Evolutionary conservation across 1,140 invertebrate species (phyloP).

Genomic region (Drosophila lacertosa): DNA sequence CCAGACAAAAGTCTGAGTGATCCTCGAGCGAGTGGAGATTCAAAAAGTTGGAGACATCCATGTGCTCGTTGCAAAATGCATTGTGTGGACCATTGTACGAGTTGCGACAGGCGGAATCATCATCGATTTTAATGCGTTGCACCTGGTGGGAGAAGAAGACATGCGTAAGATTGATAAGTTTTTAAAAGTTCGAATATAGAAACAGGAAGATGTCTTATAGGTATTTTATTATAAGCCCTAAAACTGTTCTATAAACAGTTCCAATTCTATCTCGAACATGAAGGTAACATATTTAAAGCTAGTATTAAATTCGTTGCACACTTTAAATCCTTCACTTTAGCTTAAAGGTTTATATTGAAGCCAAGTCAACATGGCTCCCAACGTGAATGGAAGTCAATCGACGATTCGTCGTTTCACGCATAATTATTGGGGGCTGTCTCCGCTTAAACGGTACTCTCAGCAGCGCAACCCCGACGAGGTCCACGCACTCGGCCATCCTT

Average conservation of each 20-base stretch:
- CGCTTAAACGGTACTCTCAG: constrained; percentile 12
- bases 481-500: constrained; percentile 11
- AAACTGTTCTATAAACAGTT: too few species aligned
- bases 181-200: too few species aligned
- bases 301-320: too few species aligned
- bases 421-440: constrained; percentile 28
- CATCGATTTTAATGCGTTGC: constrained; percentile 90
- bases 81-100: constrained; percentile 90
- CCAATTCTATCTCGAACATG: too few species aligned
- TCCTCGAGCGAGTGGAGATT: constrained; percentile 98
- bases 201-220: too few species aligned
- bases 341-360: constrained; percentile 8
- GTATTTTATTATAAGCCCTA: too few species aligned
- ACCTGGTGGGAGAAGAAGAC: constrained; percentile 45
- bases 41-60: constrained; percentile 99
- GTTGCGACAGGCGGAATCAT: constrained; percentile 91
- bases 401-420: not conserved
- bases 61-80: constrained; percentile 98
- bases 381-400: not conserved
- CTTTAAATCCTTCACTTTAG: too few species aligned
- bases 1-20: constrained; percentile 98
- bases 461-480: not conserved
- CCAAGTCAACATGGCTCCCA: not conserved
- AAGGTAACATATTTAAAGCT: not conserved
- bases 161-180: not conserved